These are phyloP conservation scores for Penaeus vannamei DNA, from an alignment of 1,140 invertebrate genomes.

Conservation along the genomic window DNA sequence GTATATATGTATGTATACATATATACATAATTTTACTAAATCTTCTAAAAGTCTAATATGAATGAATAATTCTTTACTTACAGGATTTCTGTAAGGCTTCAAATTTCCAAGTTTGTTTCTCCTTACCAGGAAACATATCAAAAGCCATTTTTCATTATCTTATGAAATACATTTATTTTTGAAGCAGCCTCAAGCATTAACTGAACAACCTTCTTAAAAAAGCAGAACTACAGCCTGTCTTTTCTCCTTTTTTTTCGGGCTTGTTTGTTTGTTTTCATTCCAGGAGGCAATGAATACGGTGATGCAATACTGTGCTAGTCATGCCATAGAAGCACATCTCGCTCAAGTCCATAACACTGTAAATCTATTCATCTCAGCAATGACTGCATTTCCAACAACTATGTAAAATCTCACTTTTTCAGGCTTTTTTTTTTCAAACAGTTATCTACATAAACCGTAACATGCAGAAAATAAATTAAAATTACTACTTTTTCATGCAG, in stretches of 20 bases:
- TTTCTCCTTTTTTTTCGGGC: neutral
- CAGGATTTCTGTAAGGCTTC: slow-evolving; percentile 47
- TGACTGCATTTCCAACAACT: neutral
- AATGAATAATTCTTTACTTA: slow-evolving; percentile 44
- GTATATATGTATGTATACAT: neutral
- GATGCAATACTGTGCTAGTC: slow-evolving; percentile 2
- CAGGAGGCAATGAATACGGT: too few relatives aligned
- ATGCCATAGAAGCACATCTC: slow-evolving; percentile 37
- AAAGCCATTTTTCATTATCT: slow-evolving; percentile 5
- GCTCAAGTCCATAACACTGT: slow-evolving; percentile 17
- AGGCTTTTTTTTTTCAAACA: slow-evolving; percentile 27
- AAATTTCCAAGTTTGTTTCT: slow-evolving; percentile 26
- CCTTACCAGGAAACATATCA: slow-evolving; percentile 15
- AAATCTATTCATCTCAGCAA: neutral
- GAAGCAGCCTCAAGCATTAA: slow-evolving; percentile 27
- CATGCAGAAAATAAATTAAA: slow-evolving; percentile 46
- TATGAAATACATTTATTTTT: slow-evolving; percentile 22
- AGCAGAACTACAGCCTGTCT: slow-evolving; percentile 31
- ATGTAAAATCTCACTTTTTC: neutral
- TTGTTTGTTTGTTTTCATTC: neutral
- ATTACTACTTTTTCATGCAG: slow-evolving; percentile 46
- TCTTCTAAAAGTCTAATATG: slow-evolving; percentile 25
- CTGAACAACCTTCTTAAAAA: slow-evolving; percentile 18
- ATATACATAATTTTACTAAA: slow-evolving; percentile 1
- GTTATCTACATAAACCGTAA: slow-evolving; percentile 24